Percentiles rank a stretch among this genome's conserved stretches.
phyloP scores from a whole-genome alignment of 1,140 invertebrate species.

The Aphidius ervi region DNA sequence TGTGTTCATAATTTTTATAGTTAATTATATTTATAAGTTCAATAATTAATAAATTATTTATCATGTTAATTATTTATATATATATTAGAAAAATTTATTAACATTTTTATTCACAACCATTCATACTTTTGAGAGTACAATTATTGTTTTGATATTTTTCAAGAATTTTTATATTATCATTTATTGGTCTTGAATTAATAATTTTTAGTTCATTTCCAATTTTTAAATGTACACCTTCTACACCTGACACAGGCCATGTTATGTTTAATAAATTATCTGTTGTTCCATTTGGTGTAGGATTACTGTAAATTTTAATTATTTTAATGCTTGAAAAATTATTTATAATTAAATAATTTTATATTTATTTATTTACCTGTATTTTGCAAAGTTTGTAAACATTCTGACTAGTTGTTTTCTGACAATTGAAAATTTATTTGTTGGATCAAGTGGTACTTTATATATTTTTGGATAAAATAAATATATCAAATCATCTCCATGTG shows the following conservation, averaged over 20 bases:
- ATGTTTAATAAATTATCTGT: constrained; percentile 19
- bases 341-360: not conserved
- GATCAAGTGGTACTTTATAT: not conserved
- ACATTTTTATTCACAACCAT: no score
- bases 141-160: not conserved
- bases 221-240: constrained; percentile 10
- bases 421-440: constrained; percentile 14
- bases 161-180: not conserved
- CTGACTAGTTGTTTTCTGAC: constrained; percentile 43
- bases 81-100: no score
- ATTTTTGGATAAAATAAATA: constrained; percentile 27
- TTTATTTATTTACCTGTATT: constrained; percentile 46
- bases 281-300: constrained; percentile 19
- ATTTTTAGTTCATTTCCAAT: constrained; percentile 12
- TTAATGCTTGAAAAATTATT: not conserved
- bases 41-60: no score
- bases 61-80: no score
- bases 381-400: constrained; percentile 57
- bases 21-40: no score
- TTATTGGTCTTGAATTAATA: not conserved
- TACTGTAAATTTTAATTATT: not conserved
- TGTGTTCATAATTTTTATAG: no score
- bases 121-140: no score
- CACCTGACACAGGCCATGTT: constrained; percentile 18
- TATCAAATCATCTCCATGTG: constrained; percentile 28